Evolutionary conservation across 2,888 invertebrate genomes (phyloP).

Genomic region (Nomada flava): DNA sequence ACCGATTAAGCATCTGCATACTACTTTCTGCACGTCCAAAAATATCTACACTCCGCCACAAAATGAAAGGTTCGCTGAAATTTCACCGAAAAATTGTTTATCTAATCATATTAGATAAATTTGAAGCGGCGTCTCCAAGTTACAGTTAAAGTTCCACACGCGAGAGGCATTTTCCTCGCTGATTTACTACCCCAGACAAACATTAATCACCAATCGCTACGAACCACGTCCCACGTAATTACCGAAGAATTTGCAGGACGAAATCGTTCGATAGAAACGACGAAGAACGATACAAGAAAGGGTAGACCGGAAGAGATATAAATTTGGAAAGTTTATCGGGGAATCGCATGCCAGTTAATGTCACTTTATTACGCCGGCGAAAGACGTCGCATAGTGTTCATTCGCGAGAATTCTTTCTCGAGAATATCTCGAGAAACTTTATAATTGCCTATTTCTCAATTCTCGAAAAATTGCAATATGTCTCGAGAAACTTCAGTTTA

Average conservation of each 20-base stretch:
- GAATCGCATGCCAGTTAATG: conserved; percentile 82
- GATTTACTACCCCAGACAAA: conserved; percentile 14
- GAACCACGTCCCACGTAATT: conserved; percentile 49
- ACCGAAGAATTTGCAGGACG: conserved; percentile 59
- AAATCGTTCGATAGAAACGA: conserved; percentile 53
- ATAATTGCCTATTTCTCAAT: too few relatives aligned
- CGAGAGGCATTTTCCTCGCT: background rate
- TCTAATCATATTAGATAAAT: background rate
- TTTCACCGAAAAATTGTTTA: too few relatives aligned
- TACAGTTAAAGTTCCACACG: background rate
- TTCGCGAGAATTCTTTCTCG: too few relatives aligned
- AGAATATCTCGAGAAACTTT: too few relatives aligned
- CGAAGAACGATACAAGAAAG: conserved; percentile 45
- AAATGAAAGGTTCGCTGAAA: background rate
- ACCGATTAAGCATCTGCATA: background rate
- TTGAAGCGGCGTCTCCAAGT: background rate
- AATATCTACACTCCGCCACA: background rate
- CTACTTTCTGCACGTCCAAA: background rate
- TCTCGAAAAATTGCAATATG: too few relatives aligned
- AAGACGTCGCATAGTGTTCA: conserved; percentile 44
- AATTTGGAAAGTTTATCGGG: conserved; percentile 83
- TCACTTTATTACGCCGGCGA: conserved; percentile 80
- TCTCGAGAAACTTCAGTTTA: too few relatives aligned
- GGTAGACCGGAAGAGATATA: conserved; percentile 73
- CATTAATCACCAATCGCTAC: conserved; percentile 35